Evolutionary conservation across 2,113 vertebrate genomes (phyloP).

Genomic region (Aramus guarauna): DNA sequence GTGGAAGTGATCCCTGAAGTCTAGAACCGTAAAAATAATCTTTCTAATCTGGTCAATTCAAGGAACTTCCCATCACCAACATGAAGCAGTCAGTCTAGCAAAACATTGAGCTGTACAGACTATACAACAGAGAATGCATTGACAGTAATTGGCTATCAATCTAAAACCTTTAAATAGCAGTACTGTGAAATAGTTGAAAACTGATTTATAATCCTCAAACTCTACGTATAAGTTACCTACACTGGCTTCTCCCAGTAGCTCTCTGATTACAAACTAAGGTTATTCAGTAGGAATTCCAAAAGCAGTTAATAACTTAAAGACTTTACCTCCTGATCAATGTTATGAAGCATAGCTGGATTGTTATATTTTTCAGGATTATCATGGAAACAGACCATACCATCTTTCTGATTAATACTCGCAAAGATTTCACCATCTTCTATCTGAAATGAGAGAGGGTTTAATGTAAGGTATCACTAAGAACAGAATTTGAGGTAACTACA

Average conservation of each 20-base stretch:
- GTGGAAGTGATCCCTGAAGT: not conserved
- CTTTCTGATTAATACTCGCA: constrained; percentile 99
- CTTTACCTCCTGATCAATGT: constrained; percentile 98
- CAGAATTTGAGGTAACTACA: not conserved
- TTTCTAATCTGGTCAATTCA: not conserved
- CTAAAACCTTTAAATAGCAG: not conserved
- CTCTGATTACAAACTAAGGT: not conserved
- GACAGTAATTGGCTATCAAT: not conserved
- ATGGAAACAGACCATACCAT: constrained; percentile 99
- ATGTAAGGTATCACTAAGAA: not conserved
- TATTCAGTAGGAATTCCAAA: not conserved
- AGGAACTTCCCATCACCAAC: not conserved
- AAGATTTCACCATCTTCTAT: constrained; percentile 99
- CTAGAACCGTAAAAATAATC: not conserved
- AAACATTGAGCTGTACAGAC: not conserved
- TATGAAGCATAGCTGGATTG: constrained; percentile 99
- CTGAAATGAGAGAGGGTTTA: constrained; percentile 69
- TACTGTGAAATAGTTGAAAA: not conserved
- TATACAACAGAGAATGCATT: not conserved
- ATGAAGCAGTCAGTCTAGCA: not conserved
- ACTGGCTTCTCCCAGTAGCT: not conserved
- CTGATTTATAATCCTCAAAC: not conserved
- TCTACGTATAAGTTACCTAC: not conserved
- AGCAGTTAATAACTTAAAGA: not conserved
- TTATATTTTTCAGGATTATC: constrained; percentile 99